Base-by-base conservation (phyloP, 2,113 vertebrate genomes). In the Pituophis catenifer region DNA sequence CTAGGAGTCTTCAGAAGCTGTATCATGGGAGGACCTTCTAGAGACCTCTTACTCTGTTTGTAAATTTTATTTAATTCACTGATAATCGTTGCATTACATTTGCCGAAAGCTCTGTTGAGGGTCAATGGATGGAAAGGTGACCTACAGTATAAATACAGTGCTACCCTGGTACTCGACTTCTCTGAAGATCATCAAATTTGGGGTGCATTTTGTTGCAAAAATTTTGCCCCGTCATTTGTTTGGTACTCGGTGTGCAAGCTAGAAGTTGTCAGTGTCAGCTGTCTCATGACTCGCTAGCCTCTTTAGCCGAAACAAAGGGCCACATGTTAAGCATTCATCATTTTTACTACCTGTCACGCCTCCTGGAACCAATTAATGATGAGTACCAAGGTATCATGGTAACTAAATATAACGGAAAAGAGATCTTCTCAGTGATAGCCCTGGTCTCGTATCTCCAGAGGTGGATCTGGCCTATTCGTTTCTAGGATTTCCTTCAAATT, bases 131-230 rank as follows among this genome's bases (percentile, higher is more conserved):
- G 12, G 65, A 15, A 70, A 70, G 65, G 29, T 70, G 65, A n/a
- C 29, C 12, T n/a, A 44, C 2, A 44, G 38, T 44, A n/a, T 70
- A 70, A 70, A 70, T 15, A 62, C 3, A 3, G 3, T 62, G 58
- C 2, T 26, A 26, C 58, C 24, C 19, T 62, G 58, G 2, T 62
- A 26, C 24, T 26, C 1, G 9, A 62, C 55, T 26, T 24, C 24
- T 26, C 58, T 26, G 24, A 10, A 62, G 24, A 24, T 26, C 58
- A 62, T 62, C 58, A 26, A 26, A 62, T 62, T 62, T 26, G 58
- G 58, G 9, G 26, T 0, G 3, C 9, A 62, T 26, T 62, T 62
- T 26, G 24, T 4, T 3, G 1, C 0, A 0, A 62, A 62, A 10
- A 62, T 62, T 62, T 62, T 62, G 58, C 24, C 24, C 9, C 58